Conservation (phyloP, 2,888 invertebrate genomes). For the Torymus texanus region DNA sequence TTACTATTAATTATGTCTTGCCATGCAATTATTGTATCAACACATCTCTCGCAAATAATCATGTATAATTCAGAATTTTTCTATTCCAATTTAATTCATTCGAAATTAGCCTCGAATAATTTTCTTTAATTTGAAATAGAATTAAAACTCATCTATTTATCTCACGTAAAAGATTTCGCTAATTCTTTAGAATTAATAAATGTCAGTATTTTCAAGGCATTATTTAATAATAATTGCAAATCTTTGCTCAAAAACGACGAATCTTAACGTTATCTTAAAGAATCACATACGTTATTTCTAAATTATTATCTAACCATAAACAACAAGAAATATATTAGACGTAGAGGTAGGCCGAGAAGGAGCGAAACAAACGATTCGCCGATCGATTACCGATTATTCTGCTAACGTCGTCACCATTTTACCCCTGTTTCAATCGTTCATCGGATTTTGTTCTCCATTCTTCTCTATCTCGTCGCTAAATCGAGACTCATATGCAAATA, state of each 20-base stretch:
- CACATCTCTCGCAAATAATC: constrained; percentile 13
- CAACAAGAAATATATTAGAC: constrained; percentile 42
- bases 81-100: too few species aligned
- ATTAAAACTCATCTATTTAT: too few species aligned
- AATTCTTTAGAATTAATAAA: neutral
- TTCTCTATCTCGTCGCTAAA: constrained; percentile 3
- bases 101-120: too few species aligned
- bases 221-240: neutral
- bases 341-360: constrained; percentile 60
- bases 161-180: too few species aligned
- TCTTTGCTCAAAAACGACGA: constrained; percentile 13
- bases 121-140: too few species aligned
- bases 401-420: constrained; percentile 11
- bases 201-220: constrained; percentile 1
- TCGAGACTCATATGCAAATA: neutral
- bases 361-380: constrained; percentile 53
- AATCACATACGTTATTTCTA: constrained; percentile 9
- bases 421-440: neutral
- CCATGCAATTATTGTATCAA: constrained; percentile 25
- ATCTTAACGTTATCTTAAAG: constrained; percentile 22
- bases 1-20: constrained; percentile 16
- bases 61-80: neutral
- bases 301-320: constrained; percentile 25
- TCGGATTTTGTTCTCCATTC: neutral
- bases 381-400: constrained; percentile 35